phyloP scores from a whole-genome alignment of 2,888 invertebrate species.

The Anthoptus insignis region DNA sequence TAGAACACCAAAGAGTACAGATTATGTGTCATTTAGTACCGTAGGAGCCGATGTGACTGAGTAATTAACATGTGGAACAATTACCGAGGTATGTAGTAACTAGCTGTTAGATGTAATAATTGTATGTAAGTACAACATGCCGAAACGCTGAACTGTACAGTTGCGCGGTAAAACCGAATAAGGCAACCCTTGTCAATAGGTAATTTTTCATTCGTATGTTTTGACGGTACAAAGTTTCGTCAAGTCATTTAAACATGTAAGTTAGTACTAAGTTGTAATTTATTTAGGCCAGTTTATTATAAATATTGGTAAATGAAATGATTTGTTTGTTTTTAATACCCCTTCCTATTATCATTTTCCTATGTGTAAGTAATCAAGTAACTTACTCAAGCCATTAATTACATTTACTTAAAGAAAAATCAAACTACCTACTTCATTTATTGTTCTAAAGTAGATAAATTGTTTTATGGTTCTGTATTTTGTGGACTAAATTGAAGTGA shows the following conservation, averaged over 20 bases:
- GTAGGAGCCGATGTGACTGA: slow-evolving; percentile 55
- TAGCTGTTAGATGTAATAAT: slow-evolving; percentile 1
- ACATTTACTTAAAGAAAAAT: too few relatives aligned
- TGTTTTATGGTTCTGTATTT: too few relatives aligned
- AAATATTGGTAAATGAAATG: slow-evolving; percentile 66
- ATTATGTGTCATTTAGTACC: slow-evolving; percentile 56
- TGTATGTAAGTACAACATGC: slow-evolving; percentile 36
- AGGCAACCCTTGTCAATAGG: slow-evolving; percentile 37
- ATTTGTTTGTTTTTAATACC: slow-evolving; percentile 49
- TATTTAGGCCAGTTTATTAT: slow-evolving; percentile 78
- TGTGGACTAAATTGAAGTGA: too few relatives aligned
- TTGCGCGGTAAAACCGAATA: slow-evolving; percentile 64
- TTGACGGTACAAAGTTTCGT: slow-evolving; percentile 54
- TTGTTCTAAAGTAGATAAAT: too few relatives aligned
- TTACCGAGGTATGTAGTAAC: slow-evolving; percentile 43
- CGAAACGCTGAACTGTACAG: slow-evolving; percentile 43
- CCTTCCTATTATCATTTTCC: background rate
- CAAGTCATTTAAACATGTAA: slow-evolving; percentile 63
- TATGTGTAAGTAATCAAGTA: too few relatives aligned
- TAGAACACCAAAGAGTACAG: slow-evolving; percentile 84
- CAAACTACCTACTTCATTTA: too few relatives aligned
- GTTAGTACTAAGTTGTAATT: slow-evolving; percentile 67
- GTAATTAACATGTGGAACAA: slow-evolving; percentile 55
- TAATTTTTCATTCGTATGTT: too few relatives aligned
- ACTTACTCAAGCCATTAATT: too few relatives aligned